phyloP scores from a whole-genome alignment of 2,797 vertebrate genomes.

The Diplodus sargus region DNA sequence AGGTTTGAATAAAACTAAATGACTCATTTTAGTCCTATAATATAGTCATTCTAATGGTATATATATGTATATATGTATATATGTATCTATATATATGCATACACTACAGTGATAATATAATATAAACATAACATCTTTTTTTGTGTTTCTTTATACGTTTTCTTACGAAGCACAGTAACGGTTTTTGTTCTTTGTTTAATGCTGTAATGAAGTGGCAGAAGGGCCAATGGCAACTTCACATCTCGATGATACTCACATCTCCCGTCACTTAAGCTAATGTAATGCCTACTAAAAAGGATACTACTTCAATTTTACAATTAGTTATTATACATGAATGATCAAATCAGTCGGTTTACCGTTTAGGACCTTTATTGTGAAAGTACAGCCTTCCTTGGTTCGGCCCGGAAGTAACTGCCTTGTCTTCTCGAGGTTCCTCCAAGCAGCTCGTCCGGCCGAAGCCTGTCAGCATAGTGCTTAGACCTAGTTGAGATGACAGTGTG shows the following conservation, averaged over 20 bases:
- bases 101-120: no score
- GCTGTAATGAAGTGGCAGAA: neutral
- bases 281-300: neutral
- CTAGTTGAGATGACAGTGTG: neutral
- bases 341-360: neutral
- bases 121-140: neutral
- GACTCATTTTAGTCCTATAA: no score
- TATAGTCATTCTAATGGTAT: no score
- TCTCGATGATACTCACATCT: neutral
- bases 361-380: slow-evolving; percentile 60
- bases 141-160: no score
- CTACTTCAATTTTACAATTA: neutral
- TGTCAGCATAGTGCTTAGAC: accelerated
- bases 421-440: neutral
- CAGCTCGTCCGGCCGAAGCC: accelerated
- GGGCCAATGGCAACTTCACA: neutral
- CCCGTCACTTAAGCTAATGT: neutral
- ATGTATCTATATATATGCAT: no score
- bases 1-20: no score
- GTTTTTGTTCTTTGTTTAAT: neutral
- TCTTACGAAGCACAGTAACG: no score
- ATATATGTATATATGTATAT: no score
- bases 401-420: slow-evolving; percentile 37
- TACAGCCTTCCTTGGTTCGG: accelerated
- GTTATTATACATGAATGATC: neutral